A percentile compares a stretch with the other conserved stretches of the same genome.
Conservation (phyloP, 2,888 invertebrate genomes). For the Bellardia bayeri region DNA sequence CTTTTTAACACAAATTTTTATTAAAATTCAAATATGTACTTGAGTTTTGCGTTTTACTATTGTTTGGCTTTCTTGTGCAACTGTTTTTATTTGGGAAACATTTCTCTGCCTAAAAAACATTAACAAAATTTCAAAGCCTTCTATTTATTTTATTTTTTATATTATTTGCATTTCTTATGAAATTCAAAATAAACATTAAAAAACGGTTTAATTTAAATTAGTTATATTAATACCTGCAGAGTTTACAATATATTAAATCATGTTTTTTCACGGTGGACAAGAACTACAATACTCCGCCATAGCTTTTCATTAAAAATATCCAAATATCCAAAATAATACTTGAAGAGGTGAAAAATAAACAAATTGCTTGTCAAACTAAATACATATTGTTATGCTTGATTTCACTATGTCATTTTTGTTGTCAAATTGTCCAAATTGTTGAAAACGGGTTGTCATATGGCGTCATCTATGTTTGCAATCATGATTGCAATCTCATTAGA, state of each 20-base stretch:
- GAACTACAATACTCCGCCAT: no score
- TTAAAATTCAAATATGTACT: conserved; percentile 30
- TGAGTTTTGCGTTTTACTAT: conserved; percentile 27
- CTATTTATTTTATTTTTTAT: conserved; percentile 40
- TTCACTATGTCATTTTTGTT: no score
- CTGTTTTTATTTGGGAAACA: conserved; percentile 57
- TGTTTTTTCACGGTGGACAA: no score
- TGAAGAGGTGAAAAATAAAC: no score
- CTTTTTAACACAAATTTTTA: conserved; percentile 18
- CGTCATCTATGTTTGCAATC: no score
- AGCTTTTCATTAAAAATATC: no score
- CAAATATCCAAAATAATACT: no score
- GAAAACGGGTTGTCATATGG: no score
- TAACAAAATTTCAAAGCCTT: conserved; percentile 69
- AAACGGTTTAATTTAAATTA: neutral
- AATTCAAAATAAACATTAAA: neutral
- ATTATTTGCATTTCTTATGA: neutral
- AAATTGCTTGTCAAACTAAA: no score
- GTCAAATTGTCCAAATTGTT: no score
- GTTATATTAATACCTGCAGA: conserved; percentile 23
- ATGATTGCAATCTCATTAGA: no score
- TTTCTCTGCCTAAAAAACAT: conserved; percentile 12
- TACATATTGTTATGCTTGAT: no score
- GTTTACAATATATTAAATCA: conserved; percentile 6
- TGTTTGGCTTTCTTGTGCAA: conserved; percentile 42